A percentile compares a stretch with the other conserved stretches of the same genome.
These are phyloP conservation scores for Cynopterus sphinx DNA, from an alignment of 2,797 vertebrate species.

Conservation along the genomic window DNA sequence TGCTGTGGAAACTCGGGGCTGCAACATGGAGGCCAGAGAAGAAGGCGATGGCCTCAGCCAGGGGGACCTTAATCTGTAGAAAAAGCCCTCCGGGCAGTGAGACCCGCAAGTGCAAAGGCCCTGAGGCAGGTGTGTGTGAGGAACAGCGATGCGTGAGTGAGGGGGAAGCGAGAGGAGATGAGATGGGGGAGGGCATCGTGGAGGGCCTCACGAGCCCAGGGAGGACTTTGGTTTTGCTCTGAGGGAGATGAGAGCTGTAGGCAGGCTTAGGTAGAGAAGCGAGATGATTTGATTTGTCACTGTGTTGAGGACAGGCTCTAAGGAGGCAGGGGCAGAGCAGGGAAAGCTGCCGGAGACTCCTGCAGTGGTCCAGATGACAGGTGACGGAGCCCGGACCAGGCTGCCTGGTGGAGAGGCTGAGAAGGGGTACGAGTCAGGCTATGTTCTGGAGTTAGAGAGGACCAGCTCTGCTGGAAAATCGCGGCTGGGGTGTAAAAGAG, in stretches of 20 bases:
- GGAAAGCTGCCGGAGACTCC: background rate
- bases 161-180: background rate
- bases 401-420: fast-evolving
- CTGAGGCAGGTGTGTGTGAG: background rate
- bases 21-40: background rate
- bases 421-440: background rate
- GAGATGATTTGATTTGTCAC: background rate
- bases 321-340: background rate
- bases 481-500: background rate
- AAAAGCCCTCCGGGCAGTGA: background rate
- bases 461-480: background rate
- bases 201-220: fast-evolving
- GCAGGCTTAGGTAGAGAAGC: background rate
- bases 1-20: too few relatives aligned
- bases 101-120: background rate
- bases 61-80: fast-evolving
- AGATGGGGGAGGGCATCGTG: fast-evolving
- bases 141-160: background rate
- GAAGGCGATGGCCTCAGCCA: background rate
- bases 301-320: background rate
- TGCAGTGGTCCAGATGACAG: background rate
- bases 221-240: background rate
- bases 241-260: background rate
- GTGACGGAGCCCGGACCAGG: background rate
- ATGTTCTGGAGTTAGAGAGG: background rate